Percentiles rank a stretch among this genome's conserved stretches.
phyloP scores from a whole-genome alignment of 2,797 vertebrate species.

The Cetoscarus ocellatus region DNA sequence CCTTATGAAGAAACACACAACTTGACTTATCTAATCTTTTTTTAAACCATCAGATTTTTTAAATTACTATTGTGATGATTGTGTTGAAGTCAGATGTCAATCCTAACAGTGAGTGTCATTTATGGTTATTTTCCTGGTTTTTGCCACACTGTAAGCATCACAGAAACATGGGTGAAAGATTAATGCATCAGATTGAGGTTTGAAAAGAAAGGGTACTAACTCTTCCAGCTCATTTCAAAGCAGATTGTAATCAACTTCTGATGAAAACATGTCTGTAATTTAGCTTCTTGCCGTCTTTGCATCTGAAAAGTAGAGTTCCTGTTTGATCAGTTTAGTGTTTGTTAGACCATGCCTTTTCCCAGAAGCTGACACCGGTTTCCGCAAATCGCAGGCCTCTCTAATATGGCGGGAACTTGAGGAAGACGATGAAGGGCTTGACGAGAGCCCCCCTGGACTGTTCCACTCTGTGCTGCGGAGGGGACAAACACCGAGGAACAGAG shows the following conservation, averaged over 20 bases:
- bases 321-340: constrained; percentile 62
- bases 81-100: neutral
- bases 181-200: neutral
- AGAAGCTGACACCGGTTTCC: constrained; percentile 97
- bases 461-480: constrained; percentile 69
- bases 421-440: constrained; percentile 88
- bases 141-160: neutral
- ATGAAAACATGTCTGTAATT: constrained; percentile 1
- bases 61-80: neutral
- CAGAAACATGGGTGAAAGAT: neutral
- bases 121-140: neutral
- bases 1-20: neutral
- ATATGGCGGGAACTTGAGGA: constrained; percentile 99
- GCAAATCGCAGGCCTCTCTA: constrained; percentile 98
- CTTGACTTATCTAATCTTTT: neutral
- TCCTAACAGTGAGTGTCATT: too few relatives aligned
- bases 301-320: constrained; percentile 8
- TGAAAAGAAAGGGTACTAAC: neutral
- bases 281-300: neutral
- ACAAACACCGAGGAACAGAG: constrained; percentile 49
- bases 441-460: constrained; percentile 70
- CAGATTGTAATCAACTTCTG: neutral
- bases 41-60: neutral
- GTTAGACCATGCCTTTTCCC: constrained; percentile 76
- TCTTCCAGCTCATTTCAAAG: neutral